Conservation (phyloP, 2,113 vertebrate species). For the Passer domesticus region DNA sequence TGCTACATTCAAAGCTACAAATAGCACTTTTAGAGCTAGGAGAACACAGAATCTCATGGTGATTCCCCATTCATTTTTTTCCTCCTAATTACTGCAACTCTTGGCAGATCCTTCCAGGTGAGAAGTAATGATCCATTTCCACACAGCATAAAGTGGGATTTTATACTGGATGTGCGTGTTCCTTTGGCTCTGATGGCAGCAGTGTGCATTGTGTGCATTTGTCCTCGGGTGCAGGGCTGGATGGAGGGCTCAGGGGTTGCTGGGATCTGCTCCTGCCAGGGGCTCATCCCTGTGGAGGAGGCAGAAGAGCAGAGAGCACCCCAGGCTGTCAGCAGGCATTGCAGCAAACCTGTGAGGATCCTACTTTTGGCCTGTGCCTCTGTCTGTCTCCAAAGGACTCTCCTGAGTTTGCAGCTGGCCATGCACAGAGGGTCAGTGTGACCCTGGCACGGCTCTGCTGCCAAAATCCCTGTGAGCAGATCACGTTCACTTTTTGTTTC, state of each 20-base stretch:
- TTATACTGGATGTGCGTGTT: background rate
- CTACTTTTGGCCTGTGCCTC: background rate
- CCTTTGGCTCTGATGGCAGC: background rate
- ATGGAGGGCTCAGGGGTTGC: background rate
- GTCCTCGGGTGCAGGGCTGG: background rate
- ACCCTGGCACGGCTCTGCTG: background rate
- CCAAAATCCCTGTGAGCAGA: background rate
- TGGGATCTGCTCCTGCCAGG: background rate
- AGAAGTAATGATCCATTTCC: background rate
- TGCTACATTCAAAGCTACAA: background rate
- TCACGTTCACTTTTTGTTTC: background rate
- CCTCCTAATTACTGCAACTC: background rate
- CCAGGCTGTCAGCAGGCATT: background rate
- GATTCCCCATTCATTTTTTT: background rate
- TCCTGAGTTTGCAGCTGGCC: background rate
- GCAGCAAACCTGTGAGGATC: background rate
- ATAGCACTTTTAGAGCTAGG: background rate
- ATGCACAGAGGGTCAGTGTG: rapidly evolving
- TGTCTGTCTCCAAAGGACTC: background rate
- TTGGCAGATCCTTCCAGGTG: background rate
- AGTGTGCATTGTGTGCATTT: rapidly evolving
- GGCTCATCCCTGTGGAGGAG: background rate
- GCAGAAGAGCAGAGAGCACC: background rate
- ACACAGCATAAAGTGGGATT: rapidly evolving
- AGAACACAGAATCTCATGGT: background rate